phyloP scores from a whole-genome alignment of 2,113 vertebrate genomes.

The Scartelaos histophorus region DNA sequence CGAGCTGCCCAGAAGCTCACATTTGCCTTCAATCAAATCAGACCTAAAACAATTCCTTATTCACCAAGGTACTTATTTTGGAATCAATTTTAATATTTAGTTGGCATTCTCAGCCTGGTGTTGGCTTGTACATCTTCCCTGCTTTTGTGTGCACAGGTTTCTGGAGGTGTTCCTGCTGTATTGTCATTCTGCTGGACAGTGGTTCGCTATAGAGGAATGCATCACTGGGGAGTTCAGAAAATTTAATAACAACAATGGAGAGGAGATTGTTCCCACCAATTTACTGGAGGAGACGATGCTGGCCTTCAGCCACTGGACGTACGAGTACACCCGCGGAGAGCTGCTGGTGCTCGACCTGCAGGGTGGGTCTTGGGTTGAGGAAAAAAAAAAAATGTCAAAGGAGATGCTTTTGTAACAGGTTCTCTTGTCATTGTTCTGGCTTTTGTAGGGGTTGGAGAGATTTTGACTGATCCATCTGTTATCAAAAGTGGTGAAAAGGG shows the following conservation, averaged over 20 bases:
- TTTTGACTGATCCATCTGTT: conserved; percentile 96
- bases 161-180: conserved; percentile 96
- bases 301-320: conserved; percentile 98
- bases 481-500: conserved; percentile 98
- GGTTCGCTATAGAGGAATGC: conserved; percentile 98
- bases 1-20: conserved; percentile 97
- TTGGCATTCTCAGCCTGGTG: background rate
- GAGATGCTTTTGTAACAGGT: background rate
- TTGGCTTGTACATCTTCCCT: background rate
- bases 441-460: conserved; percentile 92
- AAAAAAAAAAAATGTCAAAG: background rate
- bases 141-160: conserved; percentile 78
- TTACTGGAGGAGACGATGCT: conserved; percentile 97
- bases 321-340: conserved; percentile 94
- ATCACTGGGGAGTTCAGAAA: conserved; percentile 98
- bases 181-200: conserved; percentile 97
- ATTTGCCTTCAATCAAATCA: conserved; percentile 97
- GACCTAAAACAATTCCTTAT: conserved; percentile 96
- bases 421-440: conserved; percentile 9
- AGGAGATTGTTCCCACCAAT: conserved; percentile 95
- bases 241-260: conserved; percentile 98
- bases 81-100: background rate
- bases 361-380: conserved; percentile 76
- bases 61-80: conserved; percentile 85
- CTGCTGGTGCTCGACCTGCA: conserved; percentile 94